Evolutionary conservation across 2,113 vertebrate species (phyloP).

Genomic region (Amphiprion ocellaris): DNA sequence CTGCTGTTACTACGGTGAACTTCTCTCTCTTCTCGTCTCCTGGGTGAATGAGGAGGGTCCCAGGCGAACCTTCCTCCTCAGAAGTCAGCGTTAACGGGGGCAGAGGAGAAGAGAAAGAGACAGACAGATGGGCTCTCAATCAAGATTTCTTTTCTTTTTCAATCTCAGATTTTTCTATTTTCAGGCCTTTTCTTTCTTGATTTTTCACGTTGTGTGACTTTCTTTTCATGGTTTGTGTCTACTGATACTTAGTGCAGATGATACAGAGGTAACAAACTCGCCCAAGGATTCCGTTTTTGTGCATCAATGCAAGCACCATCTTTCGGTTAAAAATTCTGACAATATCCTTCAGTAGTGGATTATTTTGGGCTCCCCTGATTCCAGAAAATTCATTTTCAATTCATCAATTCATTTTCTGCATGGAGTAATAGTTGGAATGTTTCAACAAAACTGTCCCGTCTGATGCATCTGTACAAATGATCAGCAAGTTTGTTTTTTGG

Average conservation of each 20-base stretch:
- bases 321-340: not conserved
- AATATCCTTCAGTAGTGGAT: no score
- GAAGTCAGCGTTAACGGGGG: constrained; percentile 51
- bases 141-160: not conserved
- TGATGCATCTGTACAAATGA: constrained; percentile 5
- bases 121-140: constrained; percentile 12
- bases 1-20: constrained; percentile 55
- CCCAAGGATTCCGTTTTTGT: not conserved
- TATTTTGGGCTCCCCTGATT: not conserved
- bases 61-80: constrained; percentile 40
- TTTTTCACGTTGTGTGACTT: not conserved
- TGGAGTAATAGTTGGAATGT: not conserved
- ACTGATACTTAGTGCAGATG: not conserved
- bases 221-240: not conserved
- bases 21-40: constrained; percentile 43
- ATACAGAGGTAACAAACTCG: not conserved
- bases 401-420: not conserved
- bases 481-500: not conserved
- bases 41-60: constrained; percentile 38
- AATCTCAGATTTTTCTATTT: not conserved
- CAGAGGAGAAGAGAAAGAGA: constrained; percentile 29
- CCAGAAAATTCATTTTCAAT: not conserved
- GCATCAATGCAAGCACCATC: no score
- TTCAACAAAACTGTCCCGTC: constrained; percentile 4
- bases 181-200: not conserved